Evolutionary conservation across 2,888 invertebrate species (phyloP).

Genomic region (Lithosia quadra): DNA sequence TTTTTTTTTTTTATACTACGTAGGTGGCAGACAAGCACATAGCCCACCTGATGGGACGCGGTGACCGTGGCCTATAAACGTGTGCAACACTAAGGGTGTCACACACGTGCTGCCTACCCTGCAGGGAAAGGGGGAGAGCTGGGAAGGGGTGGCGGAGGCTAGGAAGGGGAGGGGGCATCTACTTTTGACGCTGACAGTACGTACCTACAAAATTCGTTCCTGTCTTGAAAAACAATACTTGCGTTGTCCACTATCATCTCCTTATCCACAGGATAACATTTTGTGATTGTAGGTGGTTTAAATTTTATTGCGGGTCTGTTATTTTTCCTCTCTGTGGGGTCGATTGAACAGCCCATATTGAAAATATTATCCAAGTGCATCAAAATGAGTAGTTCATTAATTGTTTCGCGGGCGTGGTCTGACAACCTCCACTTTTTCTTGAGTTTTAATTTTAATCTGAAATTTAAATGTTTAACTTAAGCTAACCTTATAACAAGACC

Average conservation of each 20-base stretch:
- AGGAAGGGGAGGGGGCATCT: no score
- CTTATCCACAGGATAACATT: slow-evolving; percentile 1
- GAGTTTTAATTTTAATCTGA: not conserved
- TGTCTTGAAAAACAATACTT: slow-evolving; percentile 6
- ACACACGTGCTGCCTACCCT: no score
- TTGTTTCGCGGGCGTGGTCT: not conserved
- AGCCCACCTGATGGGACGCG: no score
- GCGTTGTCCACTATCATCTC: slow-evolving; percentile 9
- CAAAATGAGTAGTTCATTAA: slow-evolving; percentile 10
- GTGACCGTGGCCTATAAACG: no score
- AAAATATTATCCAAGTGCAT: slow-evolving; percentile 13
- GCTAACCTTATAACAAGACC: no score
- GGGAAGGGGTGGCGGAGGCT: no score
- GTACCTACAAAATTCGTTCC: slow-evolving; percentile 3
- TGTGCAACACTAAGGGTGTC: no score
- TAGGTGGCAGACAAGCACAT: no score
- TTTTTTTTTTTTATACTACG: no score
- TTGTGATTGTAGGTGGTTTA: not conserved
- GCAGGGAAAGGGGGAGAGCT: no score
- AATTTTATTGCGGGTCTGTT: not conserved
- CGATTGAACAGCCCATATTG: slow-evolving; percentile 10
- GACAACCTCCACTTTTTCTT: slow-evolving; percentile 7
- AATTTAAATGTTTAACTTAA: not conserved
- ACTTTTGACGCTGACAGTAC: no score
- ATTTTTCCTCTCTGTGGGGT: not conserved